Percentiles rank a stretch among this genome's conserved stretches.
Conservation (phyloP, 2,888 invertebrate species). For the Uropetala carovei region DNA sequence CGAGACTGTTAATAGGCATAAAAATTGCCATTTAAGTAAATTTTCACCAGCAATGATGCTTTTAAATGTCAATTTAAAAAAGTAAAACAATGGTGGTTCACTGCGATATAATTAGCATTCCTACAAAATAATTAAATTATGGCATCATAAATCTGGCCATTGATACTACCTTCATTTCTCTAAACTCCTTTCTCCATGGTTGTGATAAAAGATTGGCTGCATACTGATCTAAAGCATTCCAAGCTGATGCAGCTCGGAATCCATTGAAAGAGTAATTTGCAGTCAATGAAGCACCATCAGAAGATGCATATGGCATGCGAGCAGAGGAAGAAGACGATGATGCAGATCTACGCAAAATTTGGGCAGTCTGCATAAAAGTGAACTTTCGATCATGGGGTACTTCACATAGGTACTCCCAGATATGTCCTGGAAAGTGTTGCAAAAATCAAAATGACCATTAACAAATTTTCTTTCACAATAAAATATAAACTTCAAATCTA, state of each 20-base stretch:
- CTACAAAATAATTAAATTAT: too few relatives aligned
- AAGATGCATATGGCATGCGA: background rate
- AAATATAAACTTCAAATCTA: too few relatives aligned
- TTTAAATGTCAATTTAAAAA: too few relatives aligned
- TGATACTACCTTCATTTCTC: constrained; percentile 83
- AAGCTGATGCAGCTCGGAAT: constrained; percentile 87
- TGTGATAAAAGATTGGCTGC: constrained; percentile 90
- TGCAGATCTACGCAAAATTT: constrained; percentile 86
- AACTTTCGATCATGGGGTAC: constrained; percentile 90
- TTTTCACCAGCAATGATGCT: too few relatives aligned
- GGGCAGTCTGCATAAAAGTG: constrained; percentile 84
- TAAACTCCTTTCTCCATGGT: constrained; percentile 93
- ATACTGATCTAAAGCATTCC: constrained; percentile 90
- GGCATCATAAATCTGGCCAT: too few relatives aligned
- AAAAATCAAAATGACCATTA: background rate
- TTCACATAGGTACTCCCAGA: constrained; percentile 86
- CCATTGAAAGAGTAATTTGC: constrained; percentile 86
- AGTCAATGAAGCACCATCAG: constrained; percentile 71
- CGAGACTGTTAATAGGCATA: too few relatives aligned
- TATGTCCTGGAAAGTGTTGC: constrained; percentile 79
- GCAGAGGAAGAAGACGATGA: constrained; percentile 15
- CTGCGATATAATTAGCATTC: too few relatives aligned
- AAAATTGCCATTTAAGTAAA: too few relatives aligned
- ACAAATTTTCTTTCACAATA: too few relatives aligned
- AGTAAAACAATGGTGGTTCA: too few relatives aligned